Conservation (phyloP, 1,140 invertebrate genomes). For the Caenorhabditis brenneri region DNA sequence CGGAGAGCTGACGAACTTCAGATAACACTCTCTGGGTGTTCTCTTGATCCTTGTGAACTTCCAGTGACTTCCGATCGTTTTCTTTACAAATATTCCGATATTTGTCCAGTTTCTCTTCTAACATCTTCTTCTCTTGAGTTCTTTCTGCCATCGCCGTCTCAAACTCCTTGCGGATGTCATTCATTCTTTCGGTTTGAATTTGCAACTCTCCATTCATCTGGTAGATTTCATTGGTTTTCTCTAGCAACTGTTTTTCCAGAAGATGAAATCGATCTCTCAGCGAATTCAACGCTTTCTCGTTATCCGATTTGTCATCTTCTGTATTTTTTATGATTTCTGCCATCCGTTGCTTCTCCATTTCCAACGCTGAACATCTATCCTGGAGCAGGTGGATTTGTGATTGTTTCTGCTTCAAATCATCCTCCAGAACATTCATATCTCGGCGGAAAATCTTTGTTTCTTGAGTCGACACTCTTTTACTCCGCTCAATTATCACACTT, state of each 20-base stretch:
- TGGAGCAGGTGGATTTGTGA: not conserved
- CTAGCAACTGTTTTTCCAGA: not conserved
- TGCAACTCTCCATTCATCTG: not conserved
- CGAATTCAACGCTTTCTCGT: not conserved
- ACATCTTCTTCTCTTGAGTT: not conserved
- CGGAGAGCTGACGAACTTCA: not conserved
- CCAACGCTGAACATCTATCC: not conserved
- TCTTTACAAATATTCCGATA: too few relatives aligned
- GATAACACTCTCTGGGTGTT: not conserved
- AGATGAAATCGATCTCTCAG: not conserved
- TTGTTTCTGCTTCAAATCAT: not conserved
- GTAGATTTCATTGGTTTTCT: not conserved
- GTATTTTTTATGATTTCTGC: not conserved
- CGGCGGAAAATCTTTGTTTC: not conserved
- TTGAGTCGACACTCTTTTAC: slow-evolving; percentile 3
- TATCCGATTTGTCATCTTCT: not conserved
- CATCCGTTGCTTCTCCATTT: slow-evolving; percentile 9
- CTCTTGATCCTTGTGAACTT: not conserved
- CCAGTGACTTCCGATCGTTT: too few relatives aligned
- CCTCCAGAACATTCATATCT: not conserved
- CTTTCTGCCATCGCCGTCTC: not conserved
- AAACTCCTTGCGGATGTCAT: not conserved
- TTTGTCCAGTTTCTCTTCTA: slow-evolving; percentile 27
- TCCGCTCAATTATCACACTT: not conserved
- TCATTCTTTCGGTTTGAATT: not conserved